Percentiles rank a stretch among this genome's conserved stretches.
Conservation (phyloP, 1,140 invertebrate genomes). For the Aradophagus sp. region DNA sequence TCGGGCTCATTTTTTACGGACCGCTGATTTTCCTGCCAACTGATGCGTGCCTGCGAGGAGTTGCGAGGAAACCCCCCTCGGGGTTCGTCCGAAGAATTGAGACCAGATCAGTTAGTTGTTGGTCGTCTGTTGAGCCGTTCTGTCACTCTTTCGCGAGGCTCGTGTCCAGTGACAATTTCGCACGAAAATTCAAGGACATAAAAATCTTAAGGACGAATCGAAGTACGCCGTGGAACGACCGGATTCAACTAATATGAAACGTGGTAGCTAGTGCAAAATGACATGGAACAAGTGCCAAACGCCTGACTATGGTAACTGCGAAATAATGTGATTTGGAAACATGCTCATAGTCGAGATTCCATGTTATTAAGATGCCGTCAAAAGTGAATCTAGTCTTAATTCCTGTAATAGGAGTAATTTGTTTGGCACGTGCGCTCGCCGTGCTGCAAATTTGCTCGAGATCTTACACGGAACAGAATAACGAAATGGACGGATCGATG, state of each 20-base stretch:
- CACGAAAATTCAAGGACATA: constrained; percentile 11
- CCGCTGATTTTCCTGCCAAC: constrained; percentile 72
- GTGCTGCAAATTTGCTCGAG: constrained; percentile 34
- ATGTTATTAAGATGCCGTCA: constrained; percentile 61
- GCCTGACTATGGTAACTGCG: constrained; percentile 21
- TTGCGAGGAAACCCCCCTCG: constrained; percentile 60
- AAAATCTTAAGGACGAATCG: constrained; percentile 17
- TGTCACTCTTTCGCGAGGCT: constrained; percentile 22
- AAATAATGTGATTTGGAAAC: too few species aligned
- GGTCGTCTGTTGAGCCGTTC: constrained; percentile 66
- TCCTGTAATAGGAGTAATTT: constrained; percentile 56
- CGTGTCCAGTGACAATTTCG: constrained; percentile 12
- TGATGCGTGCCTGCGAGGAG: constrained; percentile 69
- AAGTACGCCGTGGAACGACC: constrained; percentile 14
- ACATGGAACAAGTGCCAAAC: too few species aligned
- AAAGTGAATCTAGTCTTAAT: constrained; percentile 66
- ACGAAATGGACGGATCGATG: constrained; percentile 1
- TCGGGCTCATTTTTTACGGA: constrained; percentile 71
- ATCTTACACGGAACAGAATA: constrained; percentile 4
- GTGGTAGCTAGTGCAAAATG: too few species aligned
- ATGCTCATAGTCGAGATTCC: too few species aligned
- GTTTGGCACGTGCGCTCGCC: constrained; percentile 39
- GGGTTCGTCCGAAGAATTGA: constrained; percentile 66
- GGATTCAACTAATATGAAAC: constrained; percentile 8
- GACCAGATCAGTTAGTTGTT: constrained; percentile 70